Percentiles rank a stretch among this genome's conserved stretches.
Conservation (phyloP, 1,140 invertebrate species). For the Brachionus plicatilis region DNA sequence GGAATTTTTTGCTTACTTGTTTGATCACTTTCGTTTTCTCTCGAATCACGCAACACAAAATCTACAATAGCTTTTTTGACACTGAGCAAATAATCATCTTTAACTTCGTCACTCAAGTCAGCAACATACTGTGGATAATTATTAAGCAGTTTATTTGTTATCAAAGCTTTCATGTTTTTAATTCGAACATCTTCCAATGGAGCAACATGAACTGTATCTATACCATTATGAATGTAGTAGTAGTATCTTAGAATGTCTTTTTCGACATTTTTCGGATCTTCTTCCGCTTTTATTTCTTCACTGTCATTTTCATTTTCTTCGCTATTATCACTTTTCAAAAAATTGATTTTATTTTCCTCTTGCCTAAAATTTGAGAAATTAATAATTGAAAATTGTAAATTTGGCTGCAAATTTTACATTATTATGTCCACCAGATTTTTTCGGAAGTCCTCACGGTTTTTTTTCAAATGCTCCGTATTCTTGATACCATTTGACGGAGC, state of each 20-base stretch:
- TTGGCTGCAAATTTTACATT: constrained; percentile 52
- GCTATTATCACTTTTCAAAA: neutral
- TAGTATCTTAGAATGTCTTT: constrained; percentile 64
- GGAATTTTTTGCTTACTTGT: constrained; percentile 50
- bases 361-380: neutral
- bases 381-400: neutral
- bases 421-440: constrained; percentile 70
- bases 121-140: constrained; percentile 52
- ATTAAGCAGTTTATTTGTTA: constrained; percentile 48
- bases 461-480: constrained; percentile 57
- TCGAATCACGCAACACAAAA: constrained; percentile 74
- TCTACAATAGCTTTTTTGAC: constrained; percentile 77
- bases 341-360: neutral
- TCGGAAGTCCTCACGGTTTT: constrained; percentile 74
- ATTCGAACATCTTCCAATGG: constrained; percentile 63
- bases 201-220: constrained; percentile 76
- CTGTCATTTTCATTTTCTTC: constrained; percentile 41
- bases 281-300: constrained; percentile 46
- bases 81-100: constrained; percentile 72
- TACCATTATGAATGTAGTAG: constrained; percentile 79
- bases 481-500: neutral
- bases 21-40: constrained; percentile 46
- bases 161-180: constrained; percentile 58
- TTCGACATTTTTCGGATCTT: constrained; percentile 26
- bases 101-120: constrained; percentile 57